Evolutionary conservation across 2,888 invertebrate species (phyloP).

Genomic region (Philhelius pedissequus): DNA sequence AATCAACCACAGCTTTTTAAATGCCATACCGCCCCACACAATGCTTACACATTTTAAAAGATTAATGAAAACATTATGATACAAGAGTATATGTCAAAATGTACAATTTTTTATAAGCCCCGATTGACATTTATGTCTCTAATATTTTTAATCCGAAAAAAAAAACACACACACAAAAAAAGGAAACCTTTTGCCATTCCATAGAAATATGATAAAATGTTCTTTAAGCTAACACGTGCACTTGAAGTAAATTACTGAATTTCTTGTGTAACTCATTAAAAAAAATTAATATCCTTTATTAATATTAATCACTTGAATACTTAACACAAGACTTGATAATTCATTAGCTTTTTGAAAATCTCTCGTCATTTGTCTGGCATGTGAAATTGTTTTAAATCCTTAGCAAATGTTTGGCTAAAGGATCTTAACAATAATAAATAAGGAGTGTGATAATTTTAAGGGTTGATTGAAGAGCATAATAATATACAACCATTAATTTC

Average conservation of each 20-base stretch:
- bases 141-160: too few relatives aligned
- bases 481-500: constrained; percentile 37
- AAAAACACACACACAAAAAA: background rate
- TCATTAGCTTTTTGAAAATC: background rate
- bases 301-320: too few relatives aligned
- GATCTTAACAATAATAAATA: background rate
- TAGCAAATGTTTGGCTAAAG: background rate
- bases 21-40: too few relatives aligned
- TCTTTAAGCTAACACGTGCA: background rate
- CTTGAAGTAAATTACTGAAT: background rate
- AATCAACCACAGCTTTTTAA: too few relatives aligned
- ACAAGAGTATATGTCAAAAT: too few relatives aligned
- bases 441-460: background rate
- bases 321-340: background rate
- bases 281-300: background rate
- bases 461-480: constrained; percentile 13
- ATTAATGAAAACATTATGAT: too few relatives aligned
- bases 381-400: background rate
- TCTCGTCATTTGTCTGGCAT: too few relatives aligned
- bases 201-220: background rate
- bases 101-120: too few relatives aligned
- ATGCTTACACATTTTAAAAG: too few relatives aligned
- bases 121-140: too few relatives aligned
- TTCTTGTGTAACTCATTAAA: background rate
- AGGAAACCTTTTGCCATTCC: background rate